phyloP scores from a whole-genome alignment of 2,888 invertebrate genomes.

The Campoplex capitator region DNA sequence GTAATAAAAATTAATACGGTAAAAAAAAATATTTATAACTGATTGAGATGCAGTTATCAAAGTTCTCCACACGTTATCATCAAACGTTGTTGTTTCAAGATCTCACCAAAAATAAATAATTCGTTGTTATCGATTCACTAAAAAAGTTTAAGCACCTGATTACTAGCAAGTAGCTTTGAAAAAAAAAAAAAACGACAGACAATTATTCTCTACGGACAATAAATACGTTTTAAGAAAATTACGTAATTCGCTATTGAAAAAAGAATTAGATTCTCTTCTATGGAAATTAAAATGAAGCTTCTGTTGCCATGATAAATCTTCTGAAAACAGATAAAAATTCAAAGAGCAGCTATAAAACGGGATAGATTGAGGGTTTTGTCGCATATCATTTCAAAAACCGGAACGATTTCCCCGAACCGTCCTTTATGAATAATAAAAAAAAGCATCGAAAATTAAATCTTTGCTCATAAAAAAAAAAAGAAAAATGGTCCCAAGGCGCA shows the following conservation, averaged over 20 bases:
- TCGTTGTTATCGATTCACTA: background rate
- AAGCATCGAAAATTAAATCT: conserved; percentile 11
- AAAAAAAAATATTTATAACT: background rate
- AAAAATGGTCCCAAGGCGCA: background rate
- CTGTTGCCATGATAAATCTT: conserved; percentile 59
- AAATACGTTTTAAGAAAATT: background rate
- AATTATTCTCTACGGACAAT: background rate
- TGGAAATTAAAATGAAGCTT: background rate
- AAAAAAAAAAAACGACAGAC: background rate
- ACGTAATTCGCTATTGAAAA: background rate
- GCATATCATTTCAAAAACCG: conserved; percentile 33
- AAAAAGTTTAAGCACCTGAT: background rate
- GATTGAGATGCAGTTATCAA: background rate
- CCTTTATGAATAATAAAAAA: background rate
- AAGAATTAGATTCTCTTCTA: background rate
- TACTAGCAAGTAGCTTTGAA: too few species aligned
- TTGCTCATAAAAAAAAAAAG: conserved; percentile 1
- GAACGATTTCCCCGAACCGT: conserved; percentile 27
- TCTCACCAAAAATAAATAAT: background rate
- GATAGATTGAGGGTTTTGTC: background rate
- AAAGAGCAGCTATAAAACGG: conserved; percentile 1
- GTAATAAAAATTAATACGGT: background rate
- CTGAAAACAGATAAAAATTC: conserved; percentile 7
- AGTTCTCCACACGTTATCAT: background rate
- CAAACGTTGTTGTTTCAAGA: background rate